Evolutionary conservation across 2,797 vertebrate genomes (phyloP), one percentile per base, ranked within the genome.

Genomic region (Carapus acus): DNA sequence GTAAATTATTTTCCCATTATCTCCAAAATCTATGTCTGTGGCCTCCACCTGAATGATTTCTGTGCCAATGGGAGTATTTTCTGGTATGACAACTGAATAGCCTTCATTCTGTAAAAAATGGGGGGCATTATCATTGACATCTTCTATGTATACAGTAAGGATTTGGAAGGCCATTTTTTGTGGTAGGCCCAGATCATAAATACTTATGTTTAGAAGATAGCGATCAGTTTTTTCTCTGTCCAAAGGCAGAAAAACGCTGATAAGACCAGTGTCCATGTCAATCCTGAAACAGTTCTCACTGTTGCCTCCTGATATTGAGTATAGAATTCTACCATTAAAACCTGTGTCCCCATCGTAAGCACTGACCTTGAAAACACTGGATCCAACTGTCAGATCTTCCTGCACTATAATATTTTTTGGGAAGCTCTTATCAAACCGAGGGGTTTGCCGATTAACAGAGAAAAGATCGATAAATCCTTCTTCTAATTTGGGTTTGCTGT

Each of bases 391-490:
- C 15, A 94, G 82, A 71, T 97, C 91, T 76, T 98, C 96, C 12
- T 71, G 83, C 29, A 98, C 92, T 16, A 88, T 86, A 20, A 97
- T 86, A 54, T 94, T 91, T 23, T 90, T 89, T 31, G 94, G 94
- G 67, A 97, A 94, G 3, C 90, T 88, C 80, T 92, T 94, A 67
- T 94, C 93, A 67, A 98, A 98, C 76, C 94, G 91, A 0, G 96
- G 96, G 0, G 87, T 90, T 74, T 99, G 94, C 13, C 93, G 89
- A 73, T 99, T 99, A 49, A 94, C 71, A 0, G 94, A 97, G 72
- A 95, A 97, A 69, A 92, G 91, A 81, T 99, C 96, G 3, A 97
- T 90, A 76, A 98, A 96, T 31, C 90, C 91, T 62, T 94, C 93
- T 75, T 96, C 94, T 0, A 89, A 77, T 86, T 91, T 92, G 66